Percentiles rank a stretch among this genome's conserved stretches.
phyloP scores from a whole-genome alignment of 2,113 vertebrate species.

The Datnioides undecimradiatus region DNA sequence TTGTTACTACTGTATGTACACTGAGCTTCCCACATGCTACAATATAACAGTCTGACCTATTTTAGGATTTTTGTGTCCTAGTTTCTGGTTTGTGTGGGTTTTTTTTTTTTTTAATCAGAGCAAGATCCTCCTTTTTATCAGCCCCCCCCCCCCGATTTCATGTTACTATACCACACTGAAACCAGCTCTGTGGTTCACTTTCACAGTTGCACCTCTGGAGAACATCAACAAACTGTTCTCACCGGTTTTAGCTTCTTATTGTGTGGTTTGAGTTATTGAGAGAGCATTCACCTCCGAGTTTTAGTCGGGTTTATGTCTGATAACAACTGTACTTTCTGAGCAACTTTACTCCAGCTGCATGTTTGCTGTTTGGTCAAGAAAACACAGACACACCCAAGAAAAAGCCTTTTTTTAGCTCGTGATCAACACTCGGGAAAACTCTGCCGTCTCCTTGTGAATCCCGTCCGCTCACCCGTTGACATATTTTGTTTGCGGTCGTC shows the following conservation, averaged over 20 bases:
- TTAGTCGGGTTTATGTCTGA: conserved; percentile 6
- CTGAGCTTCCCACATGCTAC: conserved; percentile 32
- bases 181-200: conserved; percentile 5
- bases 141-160: background rate
- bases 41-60: conserved; percentile 64
- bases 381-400: background rate
- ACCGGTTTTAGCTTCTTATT: conserved; percentile 1
- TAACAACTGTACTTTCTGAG: conserved; percentile 16
- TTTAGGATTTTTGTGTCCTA: conserved; percentile 69
- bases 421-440: background rate
- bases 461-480: background rate
- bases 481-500: conserved; percentile 26
- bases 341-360: conserved; percentile 27
- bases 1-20: conserved; percentile 48
- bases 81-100: no score
- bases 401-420: background rate
- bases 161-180: conserved; percentile 12
- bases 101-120: conserved; percentile 25
- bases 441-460: conserved; percentile 5
- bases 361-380: conserved; percentile 51
- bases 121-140: conserved; percentile 41
- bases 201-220: conserved; percentile 8
- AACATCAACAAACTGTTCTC: conserved; percentile 13
- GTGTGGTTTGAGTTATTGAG: conserved; percentile 29
- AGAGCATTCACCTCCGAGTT: conserved; percentile 44